phyloP scores from a whole-genome alignment of 2,113 vertebrate genomes.

The Cervus canadensis region DNA sequence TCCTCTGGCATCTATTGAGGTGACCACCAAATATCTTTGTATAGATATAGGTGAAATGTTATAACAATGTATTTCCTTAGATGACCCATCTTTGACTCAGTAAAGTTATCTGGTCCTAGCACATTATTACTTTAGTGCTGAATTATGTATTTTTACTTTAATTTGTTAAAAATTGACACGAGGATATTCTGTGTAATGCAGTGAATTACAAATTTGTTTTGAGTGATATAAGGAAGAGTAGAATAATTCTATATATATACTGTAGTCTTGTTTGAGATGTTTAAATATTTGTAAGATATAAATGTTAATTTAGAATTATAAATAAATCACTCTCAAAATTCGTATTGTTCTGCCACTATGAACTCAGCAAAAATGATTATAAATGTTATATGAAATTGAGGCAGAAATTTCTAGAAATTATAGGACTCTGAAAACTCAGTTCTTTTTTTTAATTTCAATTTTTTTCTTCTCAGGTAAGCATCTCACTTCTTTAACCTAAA shows the following conservation, averaged over 20 bases:
- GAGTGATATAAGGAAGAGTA: background rate
- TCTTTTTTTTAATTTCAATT: background rate
- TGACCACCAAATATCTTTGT: background rate
- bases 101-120: background rate
- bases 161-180: background rate
- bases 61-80: background rate
- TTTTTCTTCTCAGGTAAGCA: background rate
- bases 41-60: background rate
- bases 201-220: background rate
- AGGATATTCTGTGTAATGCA: background rate
- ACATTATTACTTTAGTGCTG: background rate
- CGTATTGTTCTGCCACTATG: background rate
- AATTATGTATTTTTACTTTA: background rate
- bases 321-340: background rate
- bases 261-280: background rate
- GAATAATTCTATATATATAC: background rate
- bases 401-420: background rate
- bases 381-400: background rate
- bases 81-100: background rate
- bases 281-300: background rate
- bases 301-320: background rate
- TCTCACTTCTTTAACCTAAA: background rate
- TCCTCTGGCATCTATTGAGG: background rate
- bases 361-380: background rate
- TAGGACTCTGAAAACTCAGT: background rate